Evolutionary conservation across 2,888 invertebrate species (phyloP).

Genomic region (Hyppa rectilinea): DNA sequence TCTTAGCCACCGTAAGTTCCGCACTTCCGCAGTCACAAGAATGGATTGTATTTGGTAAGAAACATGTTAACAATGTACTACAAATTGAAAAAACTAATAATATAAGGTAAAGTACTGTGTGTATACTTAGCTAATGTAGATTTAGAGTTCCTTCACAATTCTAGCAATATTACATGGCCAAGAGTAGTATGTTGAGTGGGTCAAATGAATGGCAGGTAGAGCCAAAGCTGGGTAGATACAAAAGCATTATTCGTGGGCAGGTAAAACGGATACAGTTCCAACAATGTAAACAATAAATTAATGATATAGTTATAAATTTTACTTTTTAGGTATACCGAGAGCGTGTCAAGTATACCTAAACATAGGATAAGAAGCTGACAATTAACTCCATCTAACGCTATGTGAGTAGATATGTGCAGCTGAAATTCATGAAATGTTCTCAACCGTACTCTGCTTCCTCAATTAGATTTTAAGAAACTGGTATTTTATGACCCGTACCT

Average conservation of each 20-base stretch:
- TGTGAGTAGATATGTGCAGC: no score
- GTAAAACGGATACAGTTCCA: background rate
- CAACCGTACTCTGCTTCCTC: conserved; percentile 29
- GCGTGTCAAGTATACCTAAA: no score
- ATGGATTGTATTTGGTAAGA: conserved; percentile 20
- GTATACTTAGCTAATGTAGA: background rate
- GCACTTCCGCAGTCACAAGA: conserved; percentile 48
- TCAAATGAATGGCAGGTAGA: background rate
- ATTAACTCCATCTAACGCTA: conserved; percentile 12
- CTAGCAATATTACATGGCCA: background rate
- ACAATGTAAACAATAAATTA: no score
- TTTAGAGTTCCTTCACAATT: conserved; percentile 24
- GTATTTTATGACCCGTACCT: conserved; percentile 26
- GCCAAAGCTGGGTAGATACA: background rate
- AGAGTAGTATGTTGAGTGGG: background rate
- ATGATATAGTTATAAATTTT: no score
- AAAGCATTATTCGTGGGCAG: conserved; percentile 1
- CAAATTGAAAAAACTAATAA: conserved; percentile 40
- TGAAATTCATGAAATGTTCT: conserved; percentile 36
- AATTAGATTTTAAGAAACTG: conserved; percentile 26
- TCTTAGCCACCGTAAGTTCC: conserved; percentile 39
- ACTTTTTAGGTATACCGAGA: no score
- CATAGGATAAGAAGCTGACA: background rate
- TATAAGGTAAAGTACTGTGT: background rate
- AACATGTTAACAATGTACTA: conserved; percentile 27